Evolutionary conservation across 2,888 invertebrate species (phyloP).

Genomic region (Bembecia ichneumoniformis): DNA sequence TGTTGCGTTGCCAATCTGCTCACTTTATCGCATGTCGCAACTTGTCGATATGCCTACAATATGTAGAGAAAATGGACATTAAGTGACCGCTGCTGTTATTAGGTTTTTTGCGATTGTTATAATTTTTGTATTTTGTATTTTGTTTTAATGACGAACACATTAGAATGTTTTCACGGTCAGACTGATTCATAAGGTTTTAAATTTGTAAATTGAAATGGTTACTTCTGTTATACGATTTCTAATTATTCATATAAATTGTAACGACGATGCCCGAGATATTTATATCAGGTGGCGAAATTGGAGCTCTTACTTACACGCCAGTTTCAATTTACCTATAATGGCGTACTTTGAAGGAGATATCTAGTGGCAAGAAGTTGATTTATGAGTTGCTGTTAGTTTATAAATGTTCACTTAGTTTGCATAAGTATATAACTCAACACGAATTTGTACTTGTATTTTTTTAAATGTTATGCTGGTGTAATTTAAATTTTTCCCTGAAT

Average conservation of each 20-base stretch:
- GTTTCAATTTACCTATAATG: conserved; percentile 29
- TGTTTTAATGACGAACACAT: neutral
- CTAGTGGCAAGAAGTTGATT: too few relatives aligned
- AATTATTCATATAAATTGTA: too few relatives aligned
- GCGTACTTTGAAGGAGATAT: conserved; percentile 11
- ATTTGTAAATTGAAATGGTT: too few relatives aligned
- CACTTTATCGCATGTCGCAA: conserved; percentile 59
- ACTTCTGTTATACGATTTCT: too few relatives aligned
- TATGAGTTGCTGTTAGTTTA: too few relatives aligned
- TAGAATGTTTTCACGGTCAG: too few relatives aligned
- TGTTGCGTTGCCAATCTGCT: conserved; percentile 62
- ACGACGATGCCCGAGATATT: neutral
- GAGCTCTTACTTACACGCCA: conserved; percentile 31
- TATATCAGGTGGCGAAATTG: conserved; percentile 21
- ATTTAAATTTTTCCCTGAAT: too few relatives aligned
- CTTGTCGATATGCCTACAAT: conserved; percentile 43
- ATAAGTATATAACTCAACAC: neutral
- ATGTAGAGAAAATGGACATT: conserved; percentile 48
- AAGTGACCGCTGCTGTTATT: conserved; percentile 43
- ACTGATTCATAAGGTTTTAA: too few relatives aligned
- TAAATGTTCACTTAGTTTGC: too few relatives aligned
- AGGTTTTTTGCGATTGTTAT: conserved; percentile 19
- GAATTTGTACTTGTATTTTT: neutral
- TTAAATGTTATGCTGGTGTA: too few relatives aligned
- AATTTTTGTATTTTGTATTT: conserved; percentile 1